Evolutionary conservation across 1,140 invertebrate genomes (phyloP).

Genomic region (Aphaenogaster rudis): DNA sequence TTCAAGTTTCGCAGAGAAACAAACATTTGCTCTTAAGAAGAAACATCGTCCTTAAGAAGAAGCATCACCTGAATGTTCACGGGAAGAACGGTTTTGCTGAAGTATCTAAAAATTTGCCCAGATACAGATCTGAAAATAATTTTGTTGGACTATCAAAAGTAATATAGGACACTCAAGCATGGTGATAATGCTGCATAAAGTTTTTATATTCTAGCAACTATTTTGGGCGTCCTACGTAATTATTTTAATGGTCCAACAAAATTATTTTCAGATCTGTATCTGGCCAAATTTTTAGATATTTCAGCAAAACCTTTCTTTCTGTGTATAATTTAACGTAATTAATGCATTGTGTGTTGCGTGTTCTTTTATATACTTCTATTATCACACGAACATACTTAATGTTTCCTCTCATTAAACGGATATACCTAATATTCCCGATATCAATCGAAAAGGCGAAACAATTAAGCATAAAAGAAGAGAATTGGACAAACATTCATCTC

Average conservation of each 20-base stretch:
- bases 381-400: neutral
- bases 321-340: neutral
- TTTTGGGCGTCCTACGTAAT: too few species aligned
- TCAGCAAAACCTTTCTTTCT: too few species aligned
- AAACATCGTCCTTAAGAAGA: neutral
- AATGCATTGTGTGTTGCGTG: neutral
- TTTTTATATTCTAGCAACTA: too few species aligned
- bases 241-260: too few species aligned
- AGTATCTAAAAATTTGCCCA: too few species aligned
- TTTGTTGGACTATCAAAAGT: too few species aligned
- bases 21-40: neutral
- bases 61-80: neutral
- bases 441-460: neutral
- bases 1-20: neutral
- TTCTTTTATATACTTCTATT: neutral
- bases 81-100: too few species aligned
- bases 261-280: too few species aligned
- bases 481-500: neutral
- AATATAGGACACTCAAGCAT: too few species aligned
- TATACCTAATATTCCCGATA: neutral
- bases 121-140: too few species aligned
- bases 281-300: too few species aligned
- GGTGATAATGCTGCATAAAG: too few species aligned
- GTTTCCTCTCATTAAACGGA: neutral
- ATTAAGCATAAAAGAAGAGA: neutral